Percentiles rank a stretch among this genome's conserved stretches.
Evolutionary conservation across 2,888 invertebrate genomes (phyloP).

Genomic region (Conus canariensis): DNA sequence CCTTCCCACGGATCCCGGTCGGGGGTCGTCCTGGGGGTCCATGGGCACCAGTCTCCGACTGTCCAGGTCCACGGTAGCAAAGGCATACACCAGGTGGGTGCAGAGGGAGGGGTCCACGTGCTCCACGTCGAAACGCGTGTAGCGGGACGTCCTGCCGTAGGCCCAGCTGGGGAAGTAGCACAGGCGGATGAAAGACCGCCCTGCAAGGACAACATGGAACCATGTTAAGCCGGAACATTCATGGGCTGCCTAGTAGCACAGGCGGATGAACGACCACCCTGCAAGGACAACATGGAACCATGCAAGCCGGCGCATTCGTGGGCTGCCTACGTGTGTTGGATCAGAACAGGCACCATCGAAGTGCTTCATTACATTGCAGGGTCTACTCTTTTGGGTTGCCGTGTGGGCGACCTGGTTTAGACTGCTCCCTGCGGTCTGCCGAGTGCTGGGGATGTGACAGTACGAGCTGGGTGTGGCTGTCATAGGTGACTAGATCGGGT

Average conservation of each 20-base stretch:
- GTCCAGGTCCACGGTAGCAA: conserved; percentile 40
- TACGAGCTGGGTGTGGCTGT: no score
- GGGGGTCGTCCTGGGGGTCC: conserved; percentile 29
- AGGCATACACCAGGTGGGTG: conserved; percentile 49
- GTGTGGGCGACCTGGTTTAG: no score
- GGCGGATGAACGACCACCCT: conserved; percentile 40
- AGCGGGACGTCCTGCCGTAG: conserved; percentile 8
- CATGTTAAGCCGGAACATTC: no score
- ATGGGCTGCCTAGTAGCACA: conserved; percentile 39
- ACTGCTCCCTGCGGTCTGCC: no score
- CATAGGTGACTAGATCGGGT: no score
- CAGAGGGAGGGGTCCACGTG: conserved; percentile 46
- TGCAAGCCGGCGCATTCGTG: no score
- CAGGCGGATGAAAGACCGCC: conserved; percentile 40
- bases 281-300: background rate
- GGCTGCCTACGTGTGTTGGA: no score
- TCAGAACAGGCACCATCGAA: no score
- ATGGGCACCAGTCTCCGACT: conserved; percentile 33
- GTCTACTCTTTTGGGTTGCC: no score
- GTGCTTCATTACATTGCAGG: no score
- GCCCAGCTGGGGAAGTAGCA: conserved; percentile 52
- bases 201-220: background rate
- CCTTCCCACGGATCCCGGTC: conserved; percentile 32
- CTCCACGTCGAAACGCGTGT: conserved; percentile 38
- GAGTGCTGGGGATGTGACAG: no score